Conservation (phyloP, 2,888 invertebrate species). For the Parnassius glacialis region DNA sequence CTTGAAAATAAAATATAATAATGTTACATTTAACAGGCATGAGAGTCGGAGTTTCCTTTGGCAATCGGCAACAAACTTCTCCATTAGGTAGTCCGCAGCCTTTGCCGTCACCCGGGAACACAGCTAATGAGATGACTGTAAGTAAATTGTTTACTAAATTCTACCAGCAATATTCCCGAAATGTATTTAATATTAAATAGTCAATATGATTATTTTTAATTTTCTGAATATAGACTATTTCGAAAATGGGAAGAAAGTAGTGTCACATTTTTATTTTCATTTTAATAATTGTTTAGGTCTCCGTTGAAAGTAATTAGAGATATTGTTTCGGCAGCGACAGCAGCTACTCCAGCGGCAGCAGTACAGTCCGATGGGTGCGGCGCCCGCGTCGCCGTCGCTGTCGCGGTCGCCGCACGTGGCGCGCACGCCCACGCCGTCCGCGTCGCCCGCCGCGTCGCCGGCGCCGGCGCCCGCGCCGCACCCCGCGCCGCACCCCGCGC, state of each 20-base stretch:
- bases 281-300: too few species aligned
- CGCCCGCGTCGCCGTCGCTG: constrained; percentile 80
- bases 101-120: constrained; percentile 72
- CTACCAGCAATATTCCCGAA: too few species aligned
- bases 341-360: constrained; percentile 75
- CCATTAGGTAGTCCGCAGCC: constrained; percentile 77
- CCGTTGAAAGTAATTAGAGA: too few species aligned
- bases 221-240: too few species aligned
- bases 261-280: too few species aligned
- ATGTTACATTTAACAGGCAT: constrained; percentile 50
- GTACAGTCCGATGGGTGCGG: constrained; percentile 76
- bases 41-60: constrained; percentile 71
- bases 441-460: constrained; percentile 69
- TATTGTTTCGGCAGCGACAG: constrained; percentile 52
- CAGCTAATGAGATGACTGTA: constrained; percentile 67
- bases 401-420: constrained; percentile 81
- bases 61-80: constrained; percentile 69
- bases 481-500: constrained; percentile 54
- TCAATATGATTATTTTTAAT: too few species aligned
- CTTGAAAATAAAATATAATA: too few species aligned
- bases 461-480: constrained; percentile 64
- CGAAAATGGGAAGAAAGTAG: too few species aligned
- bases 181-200: too few species aligned
- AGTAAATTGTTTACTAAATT: constrained; percentile 34
- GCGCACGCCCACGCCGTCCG: constrained; percentile 65